Percentiles rank a stretch among this genome's conserved stretches.
These are phyloP conservation scores for Melinaea menophilus DNA, from an alignment of 2,888 invertebrate species.

Conservation along the genomic window DNA sequence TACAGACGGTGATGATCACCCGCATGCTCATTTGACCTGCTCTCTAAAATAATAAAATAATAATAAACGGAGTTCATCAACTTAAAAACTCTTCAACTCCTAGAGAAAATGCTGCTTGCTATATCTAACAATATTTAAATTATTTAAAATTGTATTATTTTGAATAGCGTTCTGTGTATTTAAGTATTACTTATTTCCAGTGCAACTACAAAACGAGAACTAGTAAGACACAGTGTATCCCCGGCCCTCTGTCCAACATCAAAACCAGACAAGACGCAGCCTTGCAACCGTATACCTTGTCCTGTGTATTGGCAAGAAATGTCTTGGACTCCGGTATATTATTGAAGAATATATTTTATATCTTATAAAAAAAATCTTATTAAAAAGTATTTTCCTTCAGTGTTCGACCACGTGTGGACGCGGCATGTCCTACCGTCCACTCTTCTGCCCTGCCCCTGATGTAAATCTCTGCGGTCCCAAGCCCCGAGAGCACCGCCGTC, in stretches of 20 bases:
- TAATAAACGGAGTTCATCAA: too few relatives aligned
- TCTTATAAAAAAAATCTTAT: neutral
- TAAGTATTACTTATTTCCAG: slow-evolving; percentile 39
- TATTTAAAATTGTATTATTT: too few relatives aligned
- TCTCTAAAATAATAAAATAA: too few relatives aligned
- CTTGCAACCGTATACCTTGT: slow-evolving; percentile 80
- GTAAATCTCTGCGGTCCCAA: slow-evolving; percentile 74
- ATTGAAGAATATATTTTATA: neutral
- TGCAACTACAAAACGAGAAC: slow-evolving; percentile 52
- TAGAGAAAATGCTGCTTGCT: too few relatives aligned
- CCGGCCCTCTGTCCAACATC: slow-evolving; percentile 71
- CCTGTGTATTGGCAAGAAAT: slow-evolving; percentile 80
- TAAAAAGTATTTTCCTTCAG: slow-evolving; percentile 49
- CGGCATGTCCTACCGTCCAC: slow-evolving; percentile 75
- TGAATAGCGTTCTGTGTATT: neutral
- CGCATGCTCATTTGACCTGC: too few relatives aligned
- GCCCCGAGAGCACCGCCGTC: slow-evolving; percentile 71
- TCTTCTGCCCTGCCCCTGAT: slow-evolving; percentile 73
- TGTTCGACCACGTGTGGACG: slow-evolving; percentile 81
- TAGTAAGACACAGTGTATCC: slow-evolving; percentile 77
- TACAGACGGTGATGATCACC: too few relatives aligned
- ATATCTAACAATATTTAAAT: too few relatives aligned
- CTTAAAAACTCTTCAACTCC: too few relatives aligned
- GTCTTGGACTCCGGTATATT: slow-evolving; percentile 80
- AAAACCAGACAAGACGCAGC: slow-evolving; percentile 56